Evolutionary conservation across 2,113 vertebrate species (phyloP).

Genomic region (Percina caprodes): DNA sequence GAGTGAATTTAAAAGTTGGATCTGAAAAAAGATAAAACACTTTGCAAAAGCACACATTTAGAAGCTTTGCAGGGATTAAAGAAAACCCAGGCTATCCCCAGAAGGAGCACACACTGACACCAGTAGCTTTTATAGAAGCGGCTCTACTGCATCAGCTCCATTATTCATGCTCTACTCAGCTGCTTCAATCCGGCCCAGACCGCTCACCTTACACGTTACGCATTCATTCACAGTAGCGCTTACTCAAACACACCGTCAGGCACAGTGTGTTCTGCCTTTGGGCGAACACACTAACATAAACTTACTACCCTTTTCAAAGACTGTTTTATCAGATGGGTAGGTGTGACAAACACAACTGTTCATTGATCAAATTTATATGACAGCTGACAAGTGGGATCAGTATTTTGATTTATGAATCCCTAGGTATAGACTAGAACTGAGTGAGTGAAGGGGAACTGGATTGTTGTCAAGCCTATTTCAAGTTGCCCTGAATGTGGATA

Average conservation of each 20-base stretch:
- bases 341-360: slow-evolving; percentile 12
- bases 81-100: slow-evolving; percentile 42
- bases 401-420: slow-evolving; percentile 45
- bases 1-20: slow-evolving; percentile 13
- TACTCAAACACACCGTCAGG: slow-evolving; percentile 26
- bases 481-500: neutral
- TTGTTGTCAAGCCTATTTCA: slow-evolving; percentile 25
- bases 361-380: slow-evolving; percentile 24
- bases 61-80: slow-evolving; percentile 19
- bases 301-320: slow-evolving; percentile 3
- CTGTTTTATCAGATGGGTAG: slow-evolving; percentile 12
- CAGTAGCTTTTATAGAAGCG: slow-evolving; percentile 6
- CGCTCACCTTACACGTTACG: slow-evolving; percentile 65
- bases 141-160: slow-evolving; percentile 53
- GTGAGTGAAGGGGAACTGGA: slow-evolving; percentile 27
- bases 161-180: slow-evolving; percentile 69
- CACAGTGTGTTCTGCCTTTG: slow-evolving; percentile 13
- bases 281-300: slow-evolving; percentile 7
- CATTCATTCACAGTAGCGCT: slow-evolving; percentile 60
- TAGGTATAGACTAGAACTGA: slow-evolving; percentile 6
- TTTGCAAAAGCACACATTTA: neutral
- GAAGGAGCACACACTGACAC: slow-evolving; percentile 28
- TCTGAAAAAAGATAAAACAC: slow-evolving; percentile 1
- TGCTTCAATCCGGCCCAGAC: slow-evolving; percentile 61
- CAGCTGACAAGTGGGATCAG: slow-evolving; percentile 16